Base-by-base conservation (phyloP, 1,140 invertebrate genomes). In the Hyles vespertilio region DNA sequence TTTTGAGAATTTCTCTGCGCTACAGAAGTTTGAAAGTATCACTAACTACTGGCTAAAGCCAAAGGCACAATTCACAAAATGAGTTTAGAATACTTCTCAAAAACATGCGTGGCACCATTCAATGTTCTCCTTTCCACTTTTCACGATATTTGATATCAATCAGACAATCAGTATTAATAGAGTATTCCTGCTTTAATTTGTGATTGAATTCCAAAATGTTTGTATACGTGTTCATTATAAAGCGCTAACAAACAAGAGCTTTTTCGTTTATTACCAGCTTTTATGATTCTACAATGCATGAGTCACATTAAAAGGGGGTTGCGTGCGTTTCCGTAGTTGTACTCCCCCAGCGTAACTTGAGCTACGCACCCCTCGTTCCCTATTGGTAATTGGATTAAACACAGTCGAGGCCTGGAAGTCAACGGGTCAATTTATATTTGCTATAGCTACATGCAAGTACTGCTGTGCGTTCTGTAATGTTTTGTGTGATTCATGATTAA, bases 301-400 rank as follows among this genome's bases (percentile, higher is more conserved):
- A 84, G 58, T 85, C 80, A 85, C 70, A 59, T 64, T 22, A 61
- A 47, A 62, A 69, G 67, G 69, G 68, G 61, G 63, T 84, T 73
- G 81, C 81, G 81, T 84, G 81, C 70, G 69, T 40, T 40, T 40
- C 36, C 8, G 36, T 40, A 40, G 5, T 40, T 40, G 5, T 40
- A 40, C 36, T 50, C 36, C n/a, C 46, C 80, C 72, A 69, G 33
- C 52, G 58, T 75, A 73, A 73, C 65, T 64, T 81, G 78, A 81
- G 43, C 78, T 55, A 34, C 51, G 36, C 58, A 58, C 57, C 72
- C 80, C 75, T 59, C 67, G 46, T 53, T 6, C 33, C 36, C 47
- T 60, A 67, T 53, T 52, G 60, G 60, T 64, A 75, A 71, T 69
- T 70, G 59, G 69, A 82, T 80, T 77, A 77, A 22, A 65, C 49